Conservation (phyloP, 2,888 invertebrate species). For the Apodemia mormo region DNA sequence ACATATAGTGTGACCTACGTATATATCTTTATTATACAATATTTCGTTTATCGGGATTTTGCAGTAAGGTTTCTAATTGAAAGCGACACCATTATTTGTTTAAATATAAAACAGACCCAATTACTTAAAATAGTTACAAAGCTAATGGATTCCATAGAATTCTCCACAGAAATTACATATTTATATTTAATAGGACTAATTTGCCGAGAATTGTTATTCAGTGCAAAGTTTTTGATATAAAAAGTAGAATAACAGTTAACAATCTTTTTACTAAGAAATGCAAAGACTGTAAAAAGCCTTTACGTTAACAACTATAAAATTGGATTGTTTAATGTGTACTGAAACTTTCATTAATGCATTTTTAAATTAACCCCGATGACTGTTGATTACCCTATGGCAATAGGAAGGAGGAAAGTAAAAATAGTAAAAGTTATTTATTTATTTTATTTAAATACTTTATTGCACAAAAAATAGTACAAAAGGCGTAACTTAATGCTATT, state of each 20-base stretch:
- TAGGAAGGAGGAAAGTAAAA: too few species aligned
- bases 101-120: background rate
- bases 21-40: background rate
- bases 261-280: background rate
- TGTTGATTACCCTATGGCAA: too few species aligned
- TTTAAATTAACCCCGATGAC: background rate
- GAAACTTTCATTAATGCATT: background rate
- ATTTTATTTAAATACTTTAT: too few species aligned
- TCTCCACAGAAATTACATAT: background rate
- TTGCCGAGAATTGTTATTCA: background rate
- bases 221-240: slow-evolving; percentile 5
- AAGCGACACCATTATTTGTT: background rate
- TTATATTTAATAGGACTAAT: background rate
- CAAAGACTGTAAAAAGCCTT: background rate
- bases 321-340: background rate
- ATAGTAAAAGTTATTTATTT: too few species aligned
- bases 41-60: background rate
- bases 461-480: too few species aligned
- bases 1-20: too few species aligned
- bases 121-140: background rate
- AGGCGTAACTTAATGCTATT: too few species aligned
- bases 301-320: slow-evolving; percentile 1
- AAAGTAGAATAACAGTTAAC: background rate
- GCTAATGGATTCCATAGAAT: slow-evolving; percentile 3
- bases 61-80: background rate